These are phyloP conservation scores for Lordiphosa clarofinis DNA, from an alignment of 1,140 invertebrate species.

Conservation along the genomic window DNA sequence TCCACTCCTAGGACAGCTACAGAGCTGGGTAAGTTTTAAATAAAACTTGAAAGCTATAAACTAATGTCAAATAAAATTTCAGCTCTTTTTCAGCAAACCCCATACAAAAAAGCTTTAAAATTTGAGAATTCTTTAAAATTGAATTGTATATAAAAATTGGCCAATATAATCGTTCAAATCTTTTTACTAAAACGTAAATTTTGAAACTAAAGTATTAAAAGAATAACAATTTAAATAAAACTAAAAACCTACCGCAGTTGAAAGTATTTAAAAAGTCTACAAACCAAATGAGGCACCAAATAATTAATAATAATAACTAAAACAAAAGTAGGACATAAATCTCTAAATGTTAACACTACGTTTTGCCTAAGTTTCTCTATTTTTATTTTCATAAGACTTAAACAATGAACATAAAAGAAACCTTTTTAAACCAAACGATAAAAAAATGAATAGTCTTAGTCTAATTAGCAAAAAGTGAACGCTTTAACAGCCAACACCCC, in stretches of 20 bases:
- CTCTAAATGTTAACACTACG: slow-evolving; percentile 59
- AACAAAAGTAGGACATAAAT: slow-evolving; percentile 51
- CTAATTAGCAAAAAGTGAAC: slow-evolving; percentile 51
- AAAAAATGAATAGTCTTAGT: slow-evolving; percentile 27
- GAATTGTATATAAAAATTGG: slow-evolving; percentile 71
- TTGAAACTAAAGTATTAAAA: slow-evolving; percentile 57
- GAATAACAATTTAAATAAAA: slow-evolving; percentile 25
- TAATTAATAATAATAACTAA: slow-evolving; percentile 12
- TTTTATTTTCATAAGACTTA: slow-evolving; percentile 64
- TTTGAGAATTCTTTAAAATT: slow-evolving; percentile 38
- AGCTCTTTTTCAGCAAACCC: slow-evolving; percentile 30
- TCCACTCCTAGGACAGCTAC: slow-evolving; percentile 32
- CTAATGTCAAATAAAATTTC: neutral
- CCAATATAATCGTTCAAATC: slow-evolving; percentile 50
- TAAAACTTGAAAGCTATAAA: neutral
- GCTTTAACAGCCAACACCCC: slow-evolving; percentile 35
- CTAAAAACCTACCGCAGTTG: slow-evolving; percentile 65
- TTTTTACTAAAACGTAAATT: slow-evolving; percentile 31
- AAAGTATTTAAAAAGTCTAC: slow-evolving; percentile 57
- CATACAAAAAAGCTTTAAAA: slow-evolving; percentile 1
- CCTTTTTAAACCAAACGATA: slow-evolving; percentile 5
- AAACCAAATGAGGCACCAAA: slow-evolving; percentile 39
- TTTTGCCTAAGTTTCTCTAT: slow-evolving; percentile 53
- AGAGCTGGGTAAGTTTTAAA: slow-evolving; percentile 23
- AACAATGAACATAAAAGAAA: slow-evolving; percentile 3